Conservation (phyloP, 2,113 vertebrate genomes). For the Halichoeres trimaculatus region DNA sequence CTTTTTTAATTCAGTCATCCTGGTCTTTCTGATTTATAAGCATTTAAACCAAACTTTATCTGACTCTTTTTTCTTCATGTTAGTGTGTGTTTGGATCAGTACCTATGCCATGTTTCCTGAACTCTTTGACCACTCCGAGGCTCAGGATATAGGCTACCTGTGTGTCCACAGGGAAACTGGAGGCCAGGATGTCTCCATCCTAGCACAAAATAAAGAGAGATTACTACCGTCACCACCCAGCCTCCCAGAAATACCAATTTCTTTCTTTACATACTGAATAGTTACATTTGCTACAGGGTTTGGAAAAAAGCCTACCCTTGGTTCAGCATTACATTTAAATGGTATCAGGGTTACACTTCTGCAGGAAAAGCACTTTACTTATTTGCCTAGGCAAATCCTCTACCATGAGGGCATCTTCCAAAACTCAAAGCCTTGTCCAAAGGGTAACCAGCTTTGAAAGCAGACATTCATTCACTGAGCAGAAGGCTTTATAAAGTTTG, state of each 20-base stretch:
- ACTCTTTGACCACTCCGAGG: conserved; percentile 97
- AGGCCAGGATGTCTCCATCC: conserved; percentile 99
- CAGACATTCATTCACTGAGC: not conserved
- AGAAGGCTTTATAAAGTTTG: not conserved
- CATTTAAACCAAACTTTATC: no score
- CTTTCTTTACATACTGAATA: no score
- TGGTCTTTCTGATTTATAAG: not conserved
- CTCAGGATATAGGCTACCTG: conserved; percentile 99
- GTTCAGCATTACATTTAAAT: not conserved
- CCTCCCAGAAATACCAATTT: no score
- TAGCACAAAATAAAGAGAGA: conserved; percentile 51
- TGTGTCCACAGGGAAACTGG: conserved; percentile 95
- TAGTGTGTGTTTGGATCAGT: conserved; percentile 37
- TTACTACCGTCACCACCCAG: not conserved
- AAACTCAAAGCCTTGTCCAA: conserved; percentile 32
- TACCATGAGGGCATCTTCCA: not conserved
- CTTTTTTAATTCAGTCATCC: not conserved
- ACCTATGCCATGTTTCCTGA: conserved; percentile 99
- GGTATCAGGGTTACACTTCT: not conserved
- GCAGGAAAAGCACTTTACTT: not conserved
- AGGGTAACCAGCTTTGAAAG: not conserved
- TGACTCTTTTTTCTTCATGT: no score
- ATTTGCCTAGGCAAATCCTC: conserved; percentile 18
- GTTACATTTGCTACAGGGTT: not conserved
- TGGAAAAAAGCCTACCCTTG: not conserved